Percentiles rank a stretch among this genome's conserved stretches.
Conservation (phyloP, 2,797 vertebrate genomes). For the Sarcophilus harrisii region DNA sequence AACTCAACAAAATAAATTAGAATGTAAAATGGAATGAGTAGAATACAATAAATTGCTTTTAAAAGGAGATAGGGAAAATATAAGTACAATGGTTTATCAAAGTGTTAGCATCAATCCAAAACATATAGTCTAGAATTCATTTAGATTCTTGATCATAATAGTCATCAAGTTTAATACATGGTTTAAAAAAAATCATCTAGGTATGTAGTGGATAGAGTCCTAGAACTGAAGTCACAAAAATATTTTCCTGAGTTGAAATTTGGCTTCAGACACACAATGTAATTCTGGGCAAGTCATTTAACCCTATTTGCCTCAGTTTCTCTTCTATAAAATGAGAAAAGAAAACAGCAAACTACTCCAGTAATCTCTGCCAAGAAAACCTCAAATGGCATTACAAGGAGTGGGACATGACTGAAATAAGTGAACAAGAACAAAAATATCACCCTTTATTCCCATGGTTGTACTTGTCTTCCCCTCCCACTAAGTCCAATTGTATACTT, state of each 20-base stretch:
- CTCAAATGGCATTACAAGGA: background rate
- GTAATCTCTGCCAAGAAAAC: background rate
- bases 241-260: background rate
- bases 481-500: background rate
- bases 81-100: constrained; percentile 54
- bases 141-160: background rate
- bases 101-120: constrained; percentile 12
- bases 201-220: background rate
- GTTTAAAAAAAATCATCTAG: background rate
- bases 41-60: constrained; percentile 56
- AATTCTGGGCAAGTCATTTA: background rate
- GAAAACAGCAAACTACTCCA: background rate
- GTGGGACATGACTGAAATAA: background rate
- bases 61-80: constrained; percentile 29
- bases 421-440: background rate
- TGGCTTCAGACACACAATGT: background rate
- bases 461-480: background rate
- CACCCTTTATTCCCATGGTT: background rate
- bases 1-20: constrained; percentile 66
- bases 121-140: background rate
- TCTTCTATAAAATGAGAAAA: background rate
- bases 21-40: constrained; percentile 57
- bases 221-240: background rate
- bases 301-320: background rate
- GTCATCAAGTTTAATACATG: background rate